Evolutionary conservation across 2,888 invertebrate species (phyloP).

Genomic region (Dexiosoma caninum): DNA sequence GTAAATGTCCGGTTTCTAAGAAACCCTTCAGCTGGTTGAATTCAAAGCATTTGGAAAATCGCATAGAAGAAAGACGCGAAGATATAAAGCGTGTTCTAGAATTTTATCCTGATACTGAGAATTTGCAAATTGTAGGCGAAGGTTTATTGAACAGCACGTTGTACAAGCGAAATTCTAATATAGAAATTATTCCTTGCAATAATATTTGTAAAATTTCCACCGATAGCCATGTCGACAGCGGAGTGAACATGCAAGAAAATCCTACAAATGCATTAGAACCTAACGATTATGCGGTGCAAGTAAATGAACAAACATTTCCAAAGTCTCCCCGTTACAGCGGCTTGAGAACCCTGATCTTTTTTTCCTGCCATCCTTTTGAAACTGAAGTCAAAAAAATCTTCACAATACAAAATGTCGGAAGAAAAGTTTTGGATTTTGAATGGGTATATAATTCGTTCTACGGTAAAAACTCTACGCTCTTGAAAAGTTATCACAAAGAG

Average conservation of each 20-base stretch:
- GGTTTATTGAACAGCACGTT: conserved; percentile 5
- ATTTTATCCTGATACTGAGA: conserved; percentile 68
- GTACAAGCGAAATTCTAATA: conserved; percentile 38
- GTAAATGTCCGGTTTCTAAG: conserved; percentile 24
- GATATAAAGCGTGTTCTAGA: conserved; percentile 69
- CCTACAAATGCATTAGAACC: not conserved
- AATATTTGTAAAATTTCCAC: conserved; percentile 65
- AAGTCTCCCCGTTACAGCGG: conserved; percentile 15
- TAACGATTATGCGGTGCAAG: conserved; percentile 66
- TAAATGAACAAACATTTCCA: conserved; percentile 66
- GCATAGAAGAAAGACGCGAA: conserved; percentile 55
- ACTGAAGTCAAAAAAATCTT: conserved; percentile 64
- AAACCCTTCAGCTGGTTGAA: conserved; percentile 66
- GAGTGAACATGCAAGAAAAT: not conserved
- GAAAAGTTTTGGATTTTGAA: conserved; percentile 64
- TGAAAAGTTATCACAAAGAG: conserved; percentile 54
- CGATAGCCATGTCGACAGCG: conserved; percentile 15
- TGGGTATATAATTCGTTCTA: conserved; percentile 68
- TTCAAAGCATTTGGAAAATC: conserved; percentile 66
- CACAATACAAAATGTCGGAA: conserved; percentile 70
- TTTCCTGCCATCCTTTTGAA: conserved; percentile 69
- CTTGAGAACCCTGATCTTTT: conserved; percentile 58
- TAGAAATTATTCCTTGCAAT: conserved; percentile 44
- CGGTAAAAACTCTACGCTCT: conserved; percentile 63
- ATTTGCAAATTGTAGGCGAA: conserved; percentile 69